Evolutionary conservation across 2,888 invertebrate species (phyloP), one percentile per base, ranked within the genome.

Genomic region (Drosophila quinaria): DNA sequence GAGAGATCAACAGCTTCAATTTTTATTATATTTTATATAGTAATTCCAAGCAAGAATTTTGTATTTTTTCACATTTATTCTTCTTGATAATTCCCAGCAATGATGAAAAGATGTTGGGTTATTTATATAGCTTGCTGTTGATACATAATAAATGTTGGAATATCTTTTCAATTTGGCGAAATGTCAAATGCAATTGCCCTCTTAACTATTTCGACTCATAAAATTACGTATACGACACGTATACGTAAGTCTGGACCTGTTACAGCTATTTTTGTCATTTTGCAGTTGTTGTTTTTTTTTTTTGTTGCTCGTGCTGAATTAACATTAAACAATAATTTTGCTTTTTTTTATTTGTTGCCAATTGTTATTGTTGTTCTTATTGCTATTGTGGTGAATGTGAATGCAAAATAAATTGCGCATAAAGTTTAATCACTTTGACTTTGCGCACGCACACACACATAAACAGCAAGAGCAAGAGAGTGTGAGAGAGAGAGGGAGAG

Each of bases 331-430:
- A 74, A 87, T 68, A 74, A 80, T 74, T 68, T 54, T 60, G 47
- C 35, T 13, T 11, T 49, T 41, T 47, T 70, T 58, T 29, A 29
- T 70, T 58, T 56, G 51, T 54, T 70, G 64, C 10, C 42, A 33
- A 55, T 55, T 70, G 59, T 52, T 58, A 56, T 52, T 58, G 66
- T 62, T 69, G 52, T 61, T 78, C 65, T 44, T 77, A 42, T 51
- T 76, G 74, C 66, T 85, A 54, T 68, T 77, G 63, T 74, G 62
- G 58, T 74, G 86, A 89, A 87, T 90, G 85, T 73, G 71, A 88
- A 90, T 91, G 84, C 90, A 85, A 90, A 91, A 91, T 90, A 90
- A 91, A 91, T 87, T 91, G 91, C 90, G 91, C 91, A 91, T 85
- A 90, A 91, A 90, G 85, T 91, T 91, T 91, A 91, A 91, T 91